phyloP scores from a whole-genome alignment of 2,888 invertebrate species.

The Drosophila helvetica region DNA sequence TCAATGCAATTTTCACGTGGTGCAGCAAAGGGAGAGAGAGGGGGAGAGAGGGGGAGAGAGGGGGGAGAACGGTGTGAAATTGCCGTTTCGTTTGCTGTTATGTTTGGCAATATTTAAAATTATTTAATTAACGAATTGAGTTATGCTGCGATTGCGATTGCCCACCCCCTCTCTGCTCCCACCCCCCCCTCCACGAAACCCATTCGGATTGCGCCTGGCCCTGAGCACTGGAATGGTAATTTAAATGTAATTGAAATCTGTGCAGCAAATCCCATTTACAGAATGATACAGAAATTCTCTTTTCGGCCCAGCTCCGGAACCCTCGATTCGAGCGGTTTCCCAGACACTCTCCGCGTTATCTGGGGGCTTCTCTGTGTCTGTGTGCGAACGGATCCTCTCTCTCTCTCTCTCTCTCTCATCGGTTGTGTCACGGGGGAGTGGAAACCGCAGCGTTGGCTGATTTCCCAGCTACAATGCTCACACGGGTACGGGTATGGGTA shows the following conservation, averaged over 20 bases:
- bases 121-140: conserved; percentile 79
- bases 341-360: conserved; percentile 47
- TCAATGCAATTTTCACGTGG: conserved; percentile 60
- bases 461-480: conserved; percentile 8
- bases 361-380: neutral
- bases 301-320: conserved; percentile 15
- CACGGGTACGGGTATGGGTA: neutral
- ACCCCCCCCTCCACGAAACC: neutral
- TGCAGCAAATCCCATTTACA: conserved; percentile 61
- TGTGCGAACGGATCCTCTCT: conserved; percentile 2
- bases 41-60: no score
- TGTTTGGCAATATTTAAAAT: conserved; percentile 76
- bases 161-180: neutral
- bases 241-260: conserved; percentile 77
- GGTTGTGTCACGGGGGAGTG: conserved; percentile 3
- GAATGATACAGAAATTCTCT: conserved; percentile 37
- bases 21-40: neutral
- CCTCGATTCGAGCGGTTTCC: conserved; percentile 19
- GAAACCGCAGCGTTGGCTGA: conserved; percentile 46
- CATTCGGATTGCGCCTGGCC: conserved; percentile 12
- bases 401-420: neutral
- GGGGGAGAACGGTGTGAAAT: conserved; percentile 7
- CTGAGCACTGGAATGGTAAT: conserved; percentile 54
- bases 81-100: conserved; percentile 37
- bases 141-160: conserved; percentile 54